A percentile compares a stretch with the other conserved stretches of the same genome.
Evolutionary conservation across 2,888 invertebrate genomes (phyloP).

Genomic region (Eupithecia exiguata): DNA sequence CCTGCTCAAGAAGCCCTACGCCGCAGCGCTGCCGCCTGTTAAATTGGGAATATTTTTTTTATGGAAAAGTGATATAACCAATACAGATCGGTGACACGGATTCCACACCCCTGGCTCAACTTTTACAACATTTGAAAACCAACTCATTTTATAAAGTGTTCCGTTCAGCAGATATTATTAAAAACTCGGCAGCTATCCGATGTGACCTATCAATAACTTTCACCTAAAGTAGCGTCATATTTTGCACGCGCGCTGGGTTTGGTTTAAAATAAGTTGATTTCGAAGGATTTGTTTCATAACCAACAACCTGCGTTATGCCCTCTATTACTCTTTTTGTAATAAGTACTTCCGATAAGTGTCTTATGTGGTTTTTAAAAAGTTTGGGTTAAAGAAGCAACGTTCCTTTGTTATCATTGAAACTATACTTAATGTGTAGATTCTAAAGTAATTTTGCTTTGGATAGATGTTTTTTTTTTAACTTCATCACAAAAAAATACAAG

Average conservation of each 20-base stretch:
- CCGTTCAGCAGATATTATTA: conserved; percentile 3
- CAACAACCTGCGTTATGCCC: not conserved
- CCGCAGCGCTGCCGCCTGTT: too few relatives aligned
- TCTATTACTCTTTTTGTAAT: not conserved
- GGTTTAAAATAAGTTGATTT: conserved; percentile 1
- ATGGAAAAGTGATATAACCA: not conserved
- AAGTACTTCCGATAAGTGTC: not conserved
- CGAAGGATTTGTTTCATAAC: not conserved
- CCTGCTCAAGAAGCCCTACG: too few relatives aligned
- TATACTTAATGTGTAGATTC: not conserved
- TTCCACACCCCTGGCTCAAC: not conserved
- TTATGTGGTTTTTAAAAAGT: too few relatives aligned
- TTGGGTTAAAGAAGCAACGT: too few relatives aligned
- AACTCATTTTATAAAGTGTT: not conserved
- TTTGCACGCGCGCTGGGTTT: conserved; percentile 1
- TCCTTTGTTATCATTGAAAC: too few relatives aligned
- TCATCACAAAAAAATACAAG: too few relatives aligned
- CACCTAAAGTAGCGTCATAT: conserved; percentile 7
- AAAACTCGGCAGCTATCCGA: conserved; percentile 8
- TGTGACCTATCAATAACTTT: conserved; percentile 1
- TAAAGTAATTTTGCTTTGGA: not conserved
- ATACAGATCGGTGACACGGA: not conserved
- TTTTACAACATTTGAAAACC: not conserved
- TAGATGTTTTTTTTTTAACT: not conserved
- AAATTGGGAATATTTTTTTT: not conserved